Conservation (phyloP, 2,888 invertebrate genomes). For the Polyommatus iphigenia region DNA sequence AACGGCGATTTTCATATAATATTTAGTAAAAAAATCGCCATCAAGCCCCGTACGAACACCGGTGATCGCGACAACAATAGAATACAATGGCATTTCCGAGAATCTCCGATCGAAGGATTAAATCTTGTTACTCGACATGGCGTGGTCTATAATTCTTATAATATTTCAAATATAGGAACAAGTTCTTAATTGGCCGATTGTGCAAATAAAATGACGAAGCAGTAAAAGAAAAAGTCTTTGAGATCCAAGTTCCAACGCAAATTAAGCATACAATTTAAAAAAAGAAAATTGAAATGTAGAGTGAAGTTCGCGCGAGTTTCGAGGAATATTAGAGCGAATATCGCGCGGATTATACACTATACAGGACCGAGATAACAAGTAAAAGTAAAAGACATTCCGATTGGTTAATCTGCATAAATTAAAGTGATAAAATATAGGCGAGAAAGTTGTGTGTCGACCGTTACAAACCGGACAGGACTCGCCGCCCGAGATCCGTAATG, state of each 20-base stretch:
- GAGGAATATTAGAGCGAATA: background rate
- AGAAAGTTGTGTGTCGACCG: slow-evolving; percentile 24
- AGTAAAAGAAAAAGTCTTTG: background rate
- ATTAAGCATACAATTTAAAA: background rate
- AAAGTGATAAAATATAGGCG: slow-evolving; percentile 19
- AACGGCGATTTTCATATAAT: no score
- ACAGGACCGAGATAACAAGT: slow-evolving; percentile 18
- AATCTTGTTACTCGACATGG: background rate
- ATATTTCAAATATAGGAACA: background rate
- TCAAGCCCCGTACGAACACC: no score
- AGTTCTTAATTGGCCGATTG: background rate
- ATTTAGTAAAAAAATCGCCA: no score
- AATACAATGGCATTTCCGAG: no score
- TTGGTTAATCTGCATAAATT: slow-evolving; percentile 25
- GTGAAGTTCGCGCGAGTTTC: background rate
- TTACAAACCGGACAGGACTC: slow-evolving; percentile 11
- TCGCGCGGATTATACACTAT: background rate
- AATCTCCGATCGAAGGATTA: no score
- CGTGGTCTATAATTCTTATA: background rate
- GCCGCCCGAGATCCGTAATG: background rate
- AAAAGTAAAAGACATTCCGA: slow-evolving; percentile 27
- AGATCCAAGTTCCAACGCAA: background rate
- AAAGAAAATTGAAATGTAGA: background rate
- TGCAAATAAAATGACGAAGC: background rate
- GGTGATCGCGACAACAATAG: no score